Conservation (phyloP, 1,140 invertebrate species). For the Zaprionus nigranus region DNA sequence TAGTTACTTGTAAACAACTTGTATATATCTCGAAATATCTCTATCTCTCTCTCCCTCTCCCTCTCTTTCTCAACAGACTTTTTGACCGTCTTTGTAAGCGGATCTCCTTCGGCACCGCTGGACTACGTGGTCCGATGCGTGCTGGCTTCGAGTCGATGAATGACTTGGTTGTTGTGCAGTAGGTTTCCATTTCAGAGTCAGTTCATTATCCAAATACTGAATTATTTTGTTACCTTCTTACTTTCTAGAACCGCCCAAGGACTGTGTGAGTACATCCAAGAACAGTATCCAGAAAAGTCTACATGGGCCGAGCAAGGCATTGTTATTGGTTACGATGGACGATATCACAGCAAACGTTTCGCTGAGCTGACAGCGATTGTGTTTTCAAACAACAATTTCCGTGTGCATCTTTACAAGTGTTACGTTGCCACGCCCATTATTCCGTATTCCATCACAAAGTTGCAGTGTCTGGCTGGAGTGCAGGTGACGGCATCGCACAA, state of each 20-base stretch:
- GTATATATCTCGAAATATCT: too few relatives aligned
- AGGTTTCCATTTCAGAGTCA: conserved; percentile 24
- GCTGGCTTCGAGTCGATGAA: conserved; percentile 98
- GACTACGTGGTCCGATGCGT: conserved; percentile 95
- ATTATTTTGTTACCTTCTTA: neutral
- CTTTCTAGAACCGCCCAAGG: conserved; percentile 92
- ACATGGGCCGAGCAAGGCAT: conserved; percentile 88
- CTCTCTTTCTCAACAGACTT: conserved; percentile 30
- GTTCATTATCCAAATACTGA: neutral
- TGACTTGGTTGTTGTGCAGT: conserved; percentile 97
- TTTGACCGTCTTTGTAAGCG: conserved; percentile 83
- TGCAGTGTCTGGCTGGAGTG: conserved; percentile 91
- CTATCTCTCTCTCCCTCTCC: neutral
- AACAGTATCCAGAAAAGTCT: conserved; percentile 81
- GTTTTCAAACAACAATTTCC: conserved; percentile 91
- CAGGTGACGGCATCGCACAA: conserved; percentile 99
- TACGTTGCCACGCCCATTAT: conserved; percentile 97
- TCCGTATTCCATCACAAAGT: conserved; percentile 91
- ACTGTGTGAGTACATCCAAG: conserved; percentile 91
- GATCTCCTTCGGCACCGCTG: conserved; percentile 95
- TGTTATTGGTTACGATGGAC: conserved; percentile 97
- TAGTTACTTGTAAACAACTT: neutral
- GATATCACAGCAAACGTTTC: conserved; percentile 97
- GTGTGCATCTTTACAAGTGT: conserved; percentile 93
- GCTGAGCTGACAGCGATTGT: conserved; percentile 95